Evolutionary conservation across 2,113 vertebrate species (phyloP).

Genomic region (Ceyx melanurus): DNA sequence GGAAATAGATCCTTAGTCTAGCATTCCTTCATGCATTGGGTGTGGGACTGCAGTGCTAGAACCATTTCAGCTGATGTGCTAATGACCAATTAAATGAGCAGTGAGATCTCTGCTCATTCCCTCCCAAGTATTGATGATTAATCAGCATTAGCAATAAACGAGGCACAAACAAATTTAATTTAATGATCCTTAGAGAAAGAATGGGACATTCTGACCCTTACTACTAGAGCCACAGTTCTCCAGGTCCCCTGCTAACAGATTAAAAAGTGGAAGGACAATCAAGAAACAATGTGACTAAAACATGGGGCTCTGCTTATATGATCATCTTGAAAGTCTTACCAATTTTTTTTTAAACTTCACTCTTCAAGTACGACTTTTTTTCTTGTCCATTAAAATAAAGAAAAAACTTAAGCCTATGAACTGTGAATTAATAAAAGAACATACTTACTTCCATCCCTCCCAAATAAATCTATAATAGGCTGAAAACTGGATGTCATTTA

Average conservation of each 20-base stretch:
- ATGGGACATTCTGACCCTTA: background rate
- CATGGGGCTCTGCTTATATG: background rate
- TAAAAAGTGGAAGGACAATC: background rate
- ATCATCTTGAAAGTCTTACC: background rate
- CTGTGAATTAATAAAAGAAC: background rate
- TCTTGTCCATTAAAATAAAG: background rate
- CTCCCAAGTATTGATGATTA: background rate
- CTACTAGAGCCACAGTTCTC: background rate
- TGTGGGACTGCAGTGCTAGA: background rate
- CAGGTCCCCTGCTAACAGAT: background rate
- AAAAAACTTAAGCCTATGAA: background rate
- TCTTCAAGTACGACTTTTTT: background rate
- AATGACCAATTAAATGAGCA: background rate
- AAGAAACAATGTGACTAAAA: background rate
- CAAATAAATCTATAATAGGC: background rate
- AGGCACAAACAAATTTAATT: background rate
- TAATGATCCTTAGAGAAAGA: background rate
- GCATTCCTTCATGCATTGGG: background rate
- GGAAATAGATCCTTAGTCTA: background rate
- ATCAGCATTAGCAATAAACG: background rate
- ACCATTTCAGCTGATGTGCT: accelerated
- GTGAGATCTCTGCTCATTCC: background rate
- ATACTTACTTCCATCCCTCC: background rate
- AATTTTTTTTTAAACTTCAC: background rate
- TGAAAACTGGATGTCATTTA: background rate